Evolutionary conservation across 1,140 invertebrate genomes (phyloP), one percentile per base, ranked within the genome.

Genomic region (Magallana angulata): DNA sequence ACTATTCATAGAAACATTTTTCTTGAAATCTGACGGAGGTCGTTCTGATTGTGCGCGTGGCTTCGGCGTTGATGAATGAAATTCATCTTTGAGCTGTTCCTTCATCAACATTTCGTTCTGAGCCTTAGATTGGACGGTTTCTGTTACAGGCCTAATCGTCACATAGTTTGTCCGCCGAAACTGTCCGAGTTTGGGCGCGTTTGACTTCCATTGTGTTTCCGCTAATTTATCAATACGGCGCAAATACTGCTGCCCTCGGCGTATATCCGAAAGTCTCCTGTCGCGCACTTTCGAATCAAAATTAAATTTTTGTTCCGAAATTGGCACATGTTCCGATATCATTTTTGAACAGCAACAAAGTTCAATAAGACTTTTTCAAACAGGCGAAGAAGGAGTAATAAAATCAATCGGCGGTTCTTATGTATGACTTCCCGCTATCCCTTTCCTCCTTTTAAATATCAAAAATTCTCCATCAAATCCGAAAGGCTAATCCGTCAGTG

Each of bases 151-250:
- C 1, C 85, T 57, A 30, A 87, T 64, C 6, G 85, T 58, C 5
- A 82, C 85, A 82, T 87, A 82, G 14, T 62, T 36, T 60, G 57
- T 60, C 14, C 85, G 80, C 7, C 59, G 9, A 6, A 16, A 36
- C 24, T 76, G 24, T 16, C 14, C 81, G n/a, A 56, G 11, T 24
- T 80, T 59, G n/a, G 85, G 85, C 48, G 60, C 85, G 18, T 82
- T 59, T 82, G 30, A 48, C n/a, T 62, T 60, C 85, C 85, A 87
- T 16, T 87, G 85, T 8, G 80, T 87, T 48, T 82, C 85, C 56
- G 85, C 85, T 59, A 87, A 62, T 48, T 58, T 87, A 59, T 87
- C 85, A 14, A 87, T 87, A 4, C 81, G 57, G 24, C 85, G 76
- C 16, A 87, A 30, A 18, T 87, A 87, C 18, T 64, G 85, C 30